Conservation (phyloP, 2,797 vertebrate genomes). For the Odontamblyopus rebecca region DNA sequence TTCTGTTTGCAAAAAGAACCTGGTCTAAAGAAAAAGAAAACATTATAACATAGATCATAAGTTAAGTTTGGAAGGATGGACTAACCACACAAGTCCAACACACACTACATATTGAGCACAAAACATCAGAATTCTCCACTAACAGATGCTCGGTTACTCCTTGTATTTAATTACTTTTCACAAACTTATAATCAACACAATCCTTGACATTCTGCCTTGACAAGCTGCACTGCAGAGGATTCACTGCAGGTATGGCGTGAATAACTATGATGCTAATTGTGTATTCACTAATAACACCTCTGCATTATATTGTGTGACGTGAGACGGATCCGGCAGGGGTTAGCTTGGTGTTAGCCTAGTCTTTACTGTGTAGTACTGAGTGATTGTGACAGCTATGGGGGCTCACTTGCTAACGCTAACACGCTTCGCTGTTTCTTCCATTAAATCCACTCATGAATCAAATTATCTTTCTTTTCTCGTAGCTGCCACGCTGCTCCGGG, state of each 20-base stretch:
- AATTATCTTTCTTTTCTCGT: slow-evolving; percentile 67
- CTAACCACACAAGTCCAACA: slow-evolving; percentile 45
- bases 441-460: slow-evolving; percentile 79
- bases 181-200: slow-evolving; percentile 43
- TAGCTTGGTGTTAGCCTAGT: slow-evolving; percentile 16
- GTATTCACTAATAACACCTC: neutral
- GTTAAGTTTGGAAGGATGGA: slow-evolving; percentile 33
- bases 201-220: slow-evolving; percentile 36
- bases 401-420: slow-evolving; percentile 56
- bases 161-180: slow-evolving; percentile 26
- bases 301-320: slow-evolving; percentile 34
- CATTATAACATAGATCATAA: too few relatives aligned
- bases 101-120: slow-evolving; percentile 42
- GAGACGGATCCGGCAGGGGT: slow-evolving; percentile 23
- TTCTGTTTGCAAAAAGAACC: too few relatives aligned
- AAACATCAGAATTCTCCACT: slow-evolving; percentile 36
- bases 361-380: slow-evolving; percentile 28
- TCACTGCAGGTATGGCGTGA: slow-evolving; percentile 9
- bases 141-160: slow-evolving; percentile 32
- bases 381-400: slow-evolving; percentile 64
- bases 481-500: slow-evolving; percentile 38
- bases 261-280: slow-evolving; percentile 37
- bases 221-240: slow-evolving; percentile 25
- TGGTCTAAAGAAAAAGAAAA: too few relatives aligned
- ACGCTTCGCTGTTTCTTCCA: slow-evolving; percentile 72